Conservation (phyloP, 2,888 invertebrate genomes). For the Carabus problematicus region DNA sequence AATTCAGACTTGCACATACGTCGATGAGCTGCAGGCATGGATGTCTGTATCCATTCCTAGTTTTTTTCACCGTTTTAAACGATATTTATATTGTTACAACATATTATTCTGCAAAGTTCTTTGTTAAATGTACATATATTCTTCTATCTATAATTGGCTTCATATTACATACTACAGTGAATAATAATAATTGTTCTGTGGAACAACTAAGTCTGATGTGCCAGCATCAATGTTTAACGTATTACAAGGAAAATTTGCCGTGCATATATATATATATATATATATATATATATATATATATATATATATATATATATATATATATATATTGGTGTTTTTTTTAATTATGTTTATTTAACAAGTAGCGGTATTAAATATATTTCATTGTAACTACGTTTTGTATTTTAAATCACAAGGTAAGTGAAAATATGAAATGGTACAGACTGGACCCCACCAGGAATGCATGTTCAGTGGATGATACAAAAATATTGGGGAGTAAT, state of each 20-base stretch:
- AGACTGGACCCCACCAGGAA: conserved; percentile 40
- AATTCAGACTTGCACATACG: no score
- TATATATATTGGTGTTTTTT: conserved; percentile 35
- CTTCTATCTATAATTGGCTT: no score
- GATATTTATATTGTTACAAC: no score
- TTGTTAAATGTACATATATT: no score
- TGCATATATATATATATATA: conserved; percentile 37
- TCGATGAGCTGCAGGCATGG: no score
- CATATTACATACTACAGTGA: no score
- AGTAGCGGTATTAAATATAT: neutral
- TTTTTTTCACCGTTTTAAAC: no score
- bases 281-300: conserved; percentile 40
- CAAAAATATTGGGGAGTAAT: conserved; percentile 30
- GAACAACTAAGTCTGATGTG: neutral
- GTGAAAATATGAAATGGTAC: conserved; percentile 31
- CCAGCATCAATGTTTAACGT: neutral
- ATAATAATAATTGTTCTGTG: neutral
- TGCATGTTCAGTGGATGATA: conserved; percentile 38
- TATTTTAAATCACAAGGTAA: conserved; percentile 23
- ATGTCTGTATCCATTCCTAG: no score
- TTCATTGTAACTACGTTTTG: neutral
- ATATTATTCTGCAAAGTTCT: no score
- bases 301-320: conserved; percentile 41
- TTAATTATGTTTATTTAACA: conserved; percentile 6
- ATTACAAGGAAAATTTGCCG: neutral